phyloP scores from a whole-genome alignment of 2,888 invertebrate genomes.

The Anticlea derivata region DNA sequence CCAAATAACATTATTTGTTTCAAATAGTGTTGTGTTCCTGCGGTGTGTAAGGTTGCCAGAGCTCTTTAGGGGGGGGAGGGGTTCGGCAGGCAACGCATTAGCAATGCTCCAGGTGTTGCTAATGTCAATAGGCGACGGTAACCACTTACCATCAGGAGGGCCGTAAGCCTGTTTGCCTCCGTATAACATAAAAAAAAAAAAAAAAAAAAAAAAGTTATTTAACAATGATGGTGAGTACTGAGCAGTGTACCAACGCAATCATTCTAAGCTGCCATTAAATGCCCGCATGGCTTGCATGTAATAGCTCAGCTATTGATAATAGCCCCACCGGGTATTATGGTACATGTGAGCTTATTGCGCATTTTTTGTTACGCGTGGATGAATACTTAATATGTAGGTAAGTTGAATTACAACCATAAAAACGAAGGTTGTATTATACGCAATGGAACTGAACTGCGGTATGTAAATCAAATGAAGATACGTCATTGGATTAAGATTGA shows the following conservation, averaged over 20 bases:
- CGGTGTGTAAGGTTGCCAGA: no score
- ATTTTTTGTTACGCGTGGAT: slow-evolving; percentile 42
- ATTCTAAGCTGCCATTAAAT: slow-evolving; percentile 52
- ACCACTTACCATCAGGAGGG: no score
- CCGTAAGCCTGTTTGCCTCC: no score
- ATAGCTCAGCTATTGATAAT: slow-evolving; percentile 53
- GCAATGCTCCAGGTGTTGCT: no score
- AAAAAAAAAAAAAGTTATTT: no score
- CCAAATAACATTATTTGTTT: no score
- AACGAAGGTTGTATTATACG: slow-evolving; percentile 35
- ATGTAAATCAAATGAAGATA: slow-evolving; percentile 38
- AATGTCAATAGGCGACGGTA: no score
- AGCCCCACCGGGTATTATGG: slow-evolving; percentile 34
- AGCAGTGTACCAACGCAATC: slow-evolving; percentile 44
- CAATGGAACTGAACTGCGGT: slow-evolving; percentile 29
- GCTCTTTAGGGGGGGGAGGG: no score
- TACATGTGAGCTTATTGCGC: slow-evolving; percentile 42
- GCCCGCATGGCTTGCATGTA: slow-evolving; percentile 58
- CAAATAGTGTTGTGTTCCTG: no score
- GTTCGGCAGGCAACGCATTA: no score
- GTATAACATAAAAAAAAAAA: no score
- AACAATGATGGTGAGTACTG: slow-evolving; percentile 46
- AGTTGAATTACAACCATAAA: slow-evolving; percentile 36
- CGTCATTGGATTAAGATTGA: slow-evolving; percentile 31
- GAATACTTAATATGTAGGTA: slow-evolving; percentile 39